Conservation (phyloP, 2,113 vertebrate genomes). For the Trematocara stigmaticum region DNA sequence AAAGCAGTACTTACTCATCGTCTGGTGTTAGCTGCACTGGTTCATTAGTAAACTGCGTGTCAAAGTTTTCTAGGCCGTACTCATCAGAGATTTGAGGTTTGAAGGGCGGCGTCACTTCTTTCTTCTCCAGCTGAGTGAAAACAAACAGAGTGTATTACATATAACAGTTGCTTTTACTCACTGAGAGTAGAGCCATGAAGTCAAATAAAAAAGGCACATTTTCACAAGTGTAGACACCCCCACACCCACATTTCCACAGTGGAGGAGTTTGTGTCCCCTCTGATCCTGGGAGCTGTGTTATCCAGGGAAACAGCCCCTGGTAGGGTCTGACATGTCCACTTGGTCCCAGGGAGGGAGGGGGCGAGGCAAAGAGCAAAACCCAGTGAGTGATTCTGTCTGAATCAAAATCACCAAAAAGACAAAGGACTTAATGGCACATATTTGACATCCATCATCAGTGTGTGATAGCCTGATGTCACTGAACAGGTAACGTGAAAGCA, state of each 20-base stretch:
- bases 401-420: not conserved
- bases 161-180: not conserved
- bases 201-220: not conserved
- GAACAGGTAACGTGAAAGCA: not conserved
- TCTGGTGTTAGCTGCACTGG: constrained; percentile 98
- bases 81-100: constrained; percentile 96
- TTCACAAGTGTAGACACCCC: not conserved
- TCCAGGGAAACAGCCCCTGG: not conserved
- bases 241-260: not conserved
- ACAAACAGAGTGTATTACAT: not conserved
- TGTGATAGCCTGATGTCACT: not conserved
- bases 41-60: constrained; percentile 98
- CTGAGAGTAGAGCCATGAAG: not conserved
- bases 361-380: not conserved
- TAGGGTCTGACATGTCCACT: not conserved
- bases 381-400: not conserved
- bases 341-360: not conserved
- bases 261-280: not conserved
- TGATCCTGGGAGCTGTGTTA: not conserved
- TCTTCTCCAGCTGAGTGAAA: constrained; percentile 88
- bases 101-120: constrained; percentile 88
- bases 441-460: not conserved
- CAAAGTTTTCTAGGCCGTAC: constrained; percentile 96
- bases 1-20: constrained; percentile 80
- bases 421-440: not conserved